Conservation (phyloP, 2,113 vertebrate genomes). For the Sorex araneus region DNA sequence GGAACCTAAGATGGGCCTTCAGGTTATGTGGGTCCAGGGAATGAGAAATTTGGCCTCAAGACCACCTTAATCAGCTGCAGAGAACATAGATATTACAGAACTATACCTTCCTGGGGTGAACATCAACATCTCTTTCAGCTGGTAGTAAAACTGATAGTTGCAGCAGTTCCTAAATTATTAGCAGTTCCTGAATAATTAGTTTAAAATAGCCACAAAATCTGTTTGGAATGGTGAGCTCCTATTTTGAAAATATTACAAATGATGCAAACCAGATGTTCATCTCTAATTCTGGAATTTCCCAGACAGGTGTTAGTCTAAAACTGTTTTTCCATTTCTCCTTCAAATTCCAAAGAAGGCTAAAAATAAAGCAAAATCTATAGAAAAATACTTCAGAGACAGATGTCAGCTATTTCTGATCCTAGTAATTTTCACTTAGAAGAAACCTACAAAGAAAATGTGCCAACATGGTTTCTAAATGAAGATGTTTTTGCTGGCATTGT, state of each 20-base stretch:
- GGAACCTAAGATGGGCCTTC: background rate
- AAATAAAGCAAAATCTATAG: conserved; percentile 66
- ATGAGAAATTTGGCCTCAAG: background rate
- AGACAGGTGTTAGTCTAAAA: conserved; percentile 79
- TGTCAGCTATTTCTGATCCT: conserved; percentile 28
- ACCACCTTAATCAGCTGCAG: background rate
- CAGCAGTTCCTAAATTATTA: background rate
- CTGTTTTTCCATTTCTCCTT: conserved; percentile 59
- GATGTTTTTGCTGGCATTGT: background rate
- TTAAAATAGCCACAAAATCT: conserved; percentile 59
- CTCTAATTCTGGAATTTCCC: conserved; percentile 73
- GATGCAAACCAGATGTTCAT: conserved; percentile 69
- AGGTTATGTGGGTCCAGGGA: background rate
- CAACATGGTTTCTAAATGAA: conserved; percentile 52
- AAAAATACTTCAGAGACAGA: conserved; percentile 70
- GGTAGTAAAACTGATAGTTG: conserved; percentile 50
- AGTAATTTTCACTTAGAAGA: conserved; percentile 39
- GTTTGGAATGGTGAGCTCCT: conserved; percentile 35
- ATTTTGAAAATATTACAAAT: conserved; percentile 70
- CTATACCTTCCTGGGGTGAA: conserved; percentile 36
- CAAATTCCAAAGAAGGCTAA: conserved; percentile 61
- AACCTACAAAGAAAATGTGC: background rate
- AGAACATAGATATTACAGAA: background rate
- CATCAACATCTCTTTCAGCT: background rate
- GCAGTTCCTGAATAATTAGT: conserved; percentile 9